Base-by-base conservation (phyloP, 2,888 invertebrate genomes). In the Craniophora ligustri region DNA sequence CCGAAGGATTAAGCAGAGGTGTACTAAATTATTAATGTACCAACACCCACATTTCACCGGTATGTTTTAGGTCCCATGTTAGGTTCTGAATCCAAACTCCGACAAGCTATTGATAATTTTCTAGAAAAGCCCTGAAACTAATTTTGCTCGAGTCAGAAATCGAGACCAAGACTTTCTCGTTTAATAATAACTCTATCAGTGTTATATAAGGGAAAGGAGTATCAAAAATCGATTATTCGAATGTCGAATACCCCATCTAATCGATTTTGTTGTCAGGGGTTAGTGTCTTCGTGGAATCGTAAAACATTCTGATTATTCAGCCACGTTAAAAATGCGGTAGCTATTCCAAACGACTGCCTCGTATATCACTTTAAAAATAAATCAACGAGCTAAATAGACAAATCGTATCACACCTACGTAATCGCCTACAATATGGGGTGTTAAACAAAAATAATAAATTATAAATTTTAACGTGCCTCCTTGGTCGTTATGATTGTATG, bases 401-500 rank as follows among this genome's bases (percentile, higher is more conserved):
- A 78, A 82, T 80, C 62, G 62, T 57, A 58, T 55, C 67, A 71
- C 80, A 70, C 76, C 81, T 75, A 79, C 81, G 73, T 69, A 67
- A 67, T 67, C 58, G 50, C 62, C 44, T 53, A 81, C 75, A 76
- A 66, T 82, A 78, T 76, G 73, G 65, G 64, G 46, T 69, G 69
- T 71, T 82, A 76, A 81, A 78, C 67, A 71, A 68, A 79, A 80
- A 70, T 68, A 75, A 84, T 78, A 73, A 78, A 79, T 84, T 73
- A 76, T 67, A 71, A 64, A 75, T 63, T 72, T 71, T 53, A 75
- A 69, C 67, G 67, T 49, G 56, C 39, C 30, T 31, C 51, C 38
- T 39, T 32, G 26, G 65, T 45, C 60, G 57, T 62, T 69, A 67
- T 65, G 67, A 69, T n/a, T 67, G 69, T 78, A 72, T 74, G 76